Base-by-base conservation (phyloP, 2,113 vertebrate genomes). In the Pelodiscus sinensis region DNA sequence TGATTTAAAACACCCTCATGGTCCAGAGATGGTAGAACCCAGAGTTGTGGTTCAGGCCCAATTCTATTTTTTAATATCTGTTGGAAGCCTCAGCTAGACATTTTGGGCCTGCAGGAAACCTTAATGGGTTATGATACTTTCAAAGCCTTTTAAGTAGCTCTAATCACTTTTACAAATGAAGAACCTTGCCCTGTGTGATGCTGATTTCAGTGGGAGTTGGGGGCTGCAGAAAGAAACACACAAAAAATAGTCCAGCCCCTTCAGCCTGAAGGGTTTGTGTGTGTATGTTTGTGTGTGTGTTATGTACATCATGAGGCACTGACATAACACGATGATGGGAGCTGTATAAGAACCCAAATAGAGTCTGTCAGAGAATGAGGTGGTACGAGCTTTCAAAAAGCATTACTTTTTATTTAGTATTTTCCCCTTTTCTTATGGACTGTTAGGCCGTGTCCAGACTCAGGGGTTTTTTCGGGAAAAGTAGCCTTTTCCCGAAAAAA, bases 321-420 rank as follows among this genome's bases (percentile, higher is more conserved):
- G 87, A 81, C 85, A 0, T 81, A 6, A 71, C n/a, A 25, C 6
- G 51, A 71, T 83, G 89, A 85, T 60, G 95, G 91, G 93, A 94
- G 90, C 95, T 94, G 93, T 56, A 56, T 10, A 88, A 92, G 95
- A 88, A 95, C 81, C 78, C 94, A 95, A 95, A 90, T 91, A 93
- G 86, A 95, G 87, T 35, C 9, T 82, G 90, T 88, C 65, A 84
- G 91, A 75, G 81, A 79, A 91, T 88, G 52, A 93, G 75, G 93
- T 83, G 85, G 65, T 57, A 92, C 96, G 93, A 57, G 65, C 94
- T 95, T 94, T 92, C 65, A 85, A 79, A 94, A 92, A 50, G 55
- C 55, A 13, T 93, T 93, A 87, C 89, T 92, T 92, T 95, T 91
- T 92, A 6, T 73, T 82, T 94, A 88, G 94, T 89, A 83, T 77